These are phyloP conservation scores for Peromyscus maniculatus DNA, from an alignment of 2,113 vertebrate genomes.

Conservation along the genomic window DNA sequence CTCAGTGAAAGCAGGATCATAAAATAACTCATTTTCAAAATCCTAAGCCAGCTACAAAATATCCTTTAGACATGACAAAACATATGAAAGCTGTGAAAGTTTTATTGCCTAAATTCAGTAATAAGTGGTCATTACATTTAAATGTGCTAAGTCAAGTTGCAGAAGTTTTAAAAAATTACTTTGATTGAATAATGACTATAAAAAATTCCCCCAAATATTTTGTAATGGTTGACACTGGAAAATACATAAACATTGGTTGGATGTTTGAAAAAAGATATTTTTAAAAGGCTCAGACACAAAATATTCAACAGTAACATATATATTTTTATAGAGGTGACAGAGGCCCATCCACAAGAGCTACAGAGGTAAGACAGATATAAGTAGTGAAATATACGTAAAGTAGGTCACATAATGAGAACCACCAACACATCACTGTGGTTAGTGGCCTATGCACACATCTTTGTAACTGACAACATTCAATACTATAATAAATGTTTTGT, in stretches of 20 bases:
- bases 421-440: neutral
- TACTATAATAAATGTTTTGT: too few relatives aligned
- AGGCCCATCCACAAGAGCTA: neutral
- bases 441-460: neutral
- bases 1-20: neutral
- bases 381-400: neutral
- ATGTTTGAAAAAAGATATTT: neutral
- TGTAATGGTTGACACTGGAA: neutral
- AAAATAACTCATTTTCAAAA: slow-evolving; percentile 68
- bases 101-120: slow-evolving; percentile 4
- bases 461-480: neutral
- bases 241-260: neutral
- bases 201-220: slow-evolving; percentile 56
- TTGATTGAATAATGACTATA: neutral
- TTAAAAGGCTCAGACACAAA: neutral
- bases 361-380: neutral
- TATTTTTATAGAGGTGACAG: neutral
- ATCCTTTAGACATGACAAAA: slow-evolving; percentile 26
- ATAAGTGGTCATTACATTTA: slow-evolving; percentile 44
- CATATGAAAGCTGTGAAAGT: neutral
- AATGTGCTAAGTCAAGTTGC: slow-evolving; percentile 18
- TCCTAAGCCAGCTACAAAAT: slow-evolving; percentile 13
- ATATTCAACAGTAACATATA: neutral
- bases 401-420: neutral
- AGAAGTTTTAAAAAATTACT: slow-evolving; percentile 35